Percentiles rank a stretch among this genome's conserved stretches.
Evolutionary conservation across 2,888 invertebrate species (phyloP).

Genomic region (Zelleria hepariella): DNA sequence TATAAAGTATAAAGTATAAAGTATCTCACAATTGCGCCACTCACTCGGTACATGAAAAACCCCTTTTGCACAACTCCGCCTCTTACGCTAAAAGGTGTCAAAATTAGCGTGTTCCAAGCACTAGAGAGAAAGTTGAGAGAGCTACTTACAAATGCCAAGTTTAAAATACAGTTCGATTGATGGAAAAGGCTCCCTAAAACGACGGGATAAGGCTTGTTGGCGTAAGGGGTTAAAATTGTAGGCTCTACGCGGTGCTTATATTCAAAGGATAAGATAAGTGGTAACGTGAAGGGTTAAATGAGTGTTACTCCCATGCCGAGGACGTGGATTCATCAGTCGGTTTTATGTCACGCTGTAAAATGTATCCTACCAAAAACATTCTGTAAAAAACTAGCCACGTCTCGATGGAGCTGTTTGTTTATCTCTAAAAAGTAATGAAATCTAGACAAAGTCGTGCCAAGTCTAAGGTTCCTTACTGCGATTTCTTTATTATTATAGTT

Average conservation of each 20-base stretch:
- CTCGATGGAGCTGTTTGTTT: no score
- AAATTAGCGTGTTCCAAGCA: constrained; percentile 37
- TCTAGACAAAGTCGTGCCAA: no score
- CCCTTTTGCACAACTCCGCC: background rate
- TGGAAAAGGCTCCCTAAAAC: background rate
- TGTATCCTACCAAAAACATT: no score
- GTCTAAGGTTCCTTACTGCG: no score
- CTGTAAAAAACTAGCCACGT: no score
- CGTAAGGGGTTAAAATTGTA: background rate
- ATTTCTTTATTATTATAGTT: no score
- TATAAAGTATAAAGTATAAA: no score
- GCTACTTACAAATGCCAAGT: constrained; percentile 25
- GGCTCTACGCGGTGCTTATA: background rate
- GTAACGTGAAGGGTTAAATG: background rate
- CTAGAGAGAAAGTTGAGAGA: constrained; percentile 35
- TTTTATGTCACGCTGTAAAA: background rate
- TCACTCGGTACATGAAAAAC: background rate
- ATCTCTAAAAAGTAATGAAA: no score
- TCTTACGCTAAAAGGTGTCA: constrained; percentile 25
- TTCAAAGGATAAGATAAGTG: background rate
- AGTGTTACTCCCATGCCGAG: background rate
- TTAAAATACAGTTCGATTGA: background rate
- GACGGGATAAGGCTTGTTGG: background rate
- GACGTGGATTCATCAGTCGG: background rate
- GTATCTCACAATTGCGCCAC: no score